Evolutionary conservation across 2,888 invertebrate genomes (phyloP), one percentile per base, ranked within the genome.

Genomic region (Drosophila nigricruria): DNA sequence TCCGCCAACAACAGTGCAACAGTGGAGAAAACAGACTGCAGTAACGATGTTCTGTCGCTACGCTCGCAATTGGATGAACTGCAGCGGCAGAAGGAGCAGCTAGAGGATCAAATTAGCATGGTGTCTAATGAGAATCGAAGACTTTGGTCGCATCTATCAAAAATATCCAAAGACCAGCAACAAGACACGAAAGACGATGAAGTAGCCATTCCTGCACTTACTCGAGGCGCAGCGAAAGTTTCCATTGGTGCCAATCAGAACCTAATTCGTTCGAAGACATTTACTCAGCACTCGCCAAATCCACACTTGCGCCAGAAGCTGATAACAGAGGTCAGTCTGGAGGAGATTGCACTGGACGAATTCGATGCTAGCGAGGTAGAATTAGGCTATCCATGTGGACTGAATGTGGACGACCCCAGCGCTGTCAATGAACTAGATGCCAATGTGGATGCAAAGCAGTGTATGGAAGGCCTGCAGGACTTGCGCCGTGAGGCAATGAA

Each of bases 101-200:
- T 97, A 0, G 94, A 95, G 81, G 96, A 96, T 90, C 96, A 96
- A 89, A 94, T 97, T 34, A 95, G 94, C 82, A 96, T 97, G 96
- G 96, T 97, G 12, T 96, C 96, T 4, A 94, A 95, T 82, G 97
- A 97, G 92, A 97, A 97, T 91, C 95, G 96, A 85, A 96, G 96
- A 77, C 92, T 97, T 45, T 97, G 97, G 97, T 95, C 94, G 64
- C 95, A 96, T 86, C 93, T 97, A 62, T 95, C 94, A 0, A 94
- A 94, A 90, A 92, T 96, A 59, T 94, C 96, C 6, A 94, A 94
- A 88, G 94, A 94, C 20, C 95, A 95, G 53, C 9, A 54, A 4
- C 65, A 65, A 16, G 10, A 40, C 52, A 36, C 27, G 45, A 69
- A 47, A 16, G 69, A 71, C 2, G 80, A 74, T 16, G 73, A 59